These are phyloP conservation scores for Tragelaphus buxtoni DNA, from an alignment of 2,113 vertebrate species.

Conservation along the genomic window DNA sequence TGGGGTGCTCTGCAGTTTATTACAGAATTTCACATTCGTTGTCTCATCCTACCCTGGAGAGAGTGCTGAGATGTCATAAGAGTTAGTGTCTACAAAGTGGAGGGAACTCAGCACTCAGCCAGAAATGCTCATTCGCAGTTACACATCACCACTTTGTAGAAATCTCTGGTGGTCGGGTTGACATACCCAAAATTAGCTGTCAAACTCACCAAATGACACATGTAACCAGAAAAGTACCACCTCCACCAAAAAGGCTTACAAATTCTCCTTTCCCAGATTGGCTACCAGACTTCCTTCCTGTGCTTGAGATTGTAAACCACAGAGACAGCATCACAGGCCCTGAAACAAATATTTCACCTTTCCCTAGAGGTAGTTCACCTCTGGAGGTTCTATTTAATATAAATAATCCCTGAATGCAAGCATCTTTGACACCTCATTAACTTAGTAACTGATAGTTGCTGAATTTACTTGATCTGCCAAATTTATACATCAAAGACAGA, in stretches of 20 bases:
- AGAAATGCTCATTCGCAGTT: not conserved
- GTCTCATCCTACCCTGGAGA: not conserved
- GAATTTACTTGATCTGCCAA: not conserved
- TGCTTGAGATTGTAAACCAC: not conserved
- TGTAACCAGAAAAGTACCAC: not conserved
- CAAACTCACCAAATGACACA: not conserved
- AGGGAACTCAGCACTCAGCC: not conserved
- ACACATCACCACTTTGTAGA: not conserved
- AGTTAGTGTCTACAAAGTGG: not conserved
- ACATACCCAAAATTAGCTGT: not conserved
- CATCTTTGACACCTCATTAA: not conserved
- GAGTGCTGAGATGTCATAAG: not conserved
- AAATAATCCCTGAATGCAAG: conserved; percentile 15
- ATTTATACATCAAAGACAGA: not conserved
- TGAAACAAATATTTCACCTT: not conserved
- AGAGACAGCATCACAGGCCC: not conserved
- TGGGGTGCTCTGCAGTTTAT: not conserved
- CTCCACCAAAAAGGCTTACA: not conserved
- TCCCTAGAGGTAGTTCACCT: not conserved
- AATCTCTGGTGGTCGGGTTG: not conserved
- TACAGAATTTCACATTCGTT: not conserved
- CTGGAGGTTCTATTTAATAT: not conserved
- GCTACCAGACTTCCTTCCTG: not conserved
- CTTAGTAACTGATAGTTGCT: not conserved
- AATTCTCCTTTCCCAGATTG: not conserved